Conservation (phyloP, 2,797 vertebrate species). For the Cossypha niveicapilla region DNA sequence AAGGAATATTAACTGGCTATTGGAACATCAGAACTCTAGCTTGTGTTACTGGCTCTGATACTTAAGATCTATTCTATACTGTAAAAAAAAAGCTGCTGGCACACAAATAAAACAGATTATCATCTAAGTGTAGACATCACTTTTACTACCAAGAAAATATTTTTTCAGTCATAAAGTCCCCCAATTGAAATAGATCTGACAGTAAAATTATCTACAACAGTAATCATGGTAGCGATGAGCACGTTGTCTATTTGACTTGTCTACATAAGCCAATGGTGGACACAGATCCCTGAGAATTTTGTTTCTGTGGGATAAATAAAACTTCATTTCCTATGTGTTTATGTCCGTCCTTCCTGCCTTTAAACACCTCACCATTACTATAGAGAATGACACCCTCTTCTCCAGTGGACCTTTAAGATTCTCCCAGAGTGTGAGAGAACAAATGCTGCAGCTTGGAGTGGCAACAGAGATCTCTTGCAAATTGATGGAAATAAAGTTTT, state of each 20-base stretch:
- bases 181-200: background rate
- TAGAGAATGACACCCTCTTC: background rate
- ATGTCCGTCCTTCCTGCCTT: background rate
- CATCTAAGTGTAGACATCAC: background rate
- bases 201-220: background rate
- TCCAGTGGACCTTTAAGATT: fast-evolving
- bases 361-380: background rate
- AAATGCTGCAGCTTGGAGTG: background rate
- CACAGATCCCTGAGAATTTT: background rate
- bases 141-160: background rate
- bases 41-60: background rate
- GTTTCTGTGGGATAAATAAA: background rate
- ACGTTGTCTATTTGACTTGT: background rate
- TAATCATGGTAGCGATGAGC: background rate
- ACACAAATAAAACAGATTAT: background rate
- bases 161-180: background rate
- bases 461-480: background rate
- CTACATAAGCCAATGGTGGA: background rate
- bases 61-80: background rate
- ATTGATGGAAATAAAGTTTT: background rate
- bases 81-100: background rate
- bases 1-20: background rate
- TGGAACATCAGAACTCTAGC: background rate
- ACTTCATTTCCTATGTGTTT: background rate
- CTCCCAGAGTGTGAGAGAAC: background rate